Percentiles rank a stretch among this genome's conserved stretches.
Conservation (phyloP, 1,140 invertebrate genomes). For the Drosophila azteca region DNA sequence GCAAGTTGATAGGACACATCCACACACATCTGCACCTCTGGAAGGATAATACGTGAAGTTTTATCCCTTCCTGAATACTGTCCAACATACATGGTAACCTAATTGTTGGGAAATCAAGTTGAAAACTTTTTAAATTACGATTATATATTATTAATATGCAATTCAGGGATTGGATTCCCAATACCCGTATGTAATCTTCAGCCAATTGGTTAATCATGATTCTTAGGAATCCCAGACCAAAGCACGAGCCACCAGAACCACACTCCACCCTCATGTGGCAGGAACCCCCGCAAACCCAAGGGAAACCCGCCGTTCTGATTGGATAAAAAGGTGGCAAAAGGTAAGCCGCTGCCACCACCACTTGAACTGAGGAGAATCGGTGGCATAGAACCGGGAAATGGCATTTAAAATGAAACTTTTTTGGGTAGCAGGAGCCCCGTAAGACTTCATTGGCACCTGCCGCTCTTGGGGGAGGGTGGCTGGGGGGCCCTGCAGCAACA, state of each 20-base stretch:
- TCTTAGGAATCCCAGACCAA: neutral
- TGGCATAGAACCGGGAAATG: constrained; percentile 31
- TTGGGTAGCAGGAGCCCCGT: no score
- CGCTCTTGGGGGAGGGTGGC: no score
- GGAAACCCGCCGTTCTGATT: constrained; percentile 21
- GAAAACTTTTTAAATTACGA: no score
- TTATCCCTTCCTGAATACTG: constrained; percentile 6
- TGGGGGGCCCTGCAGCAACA: constrained; percentile 44
- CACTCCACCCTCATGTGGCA: neutral
- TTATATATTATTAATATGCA: no score
- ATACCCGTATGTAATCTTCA: no score
- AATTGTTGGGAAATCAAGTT: constrained; percentile 14
- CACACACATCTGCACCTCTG: constrained; percentile 11
- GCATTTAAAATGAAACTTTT: constrained; percentile 49
- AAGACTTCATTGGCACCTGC: constrained; percentile 7
- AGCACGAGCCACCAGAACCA: constrained; percentile 1
- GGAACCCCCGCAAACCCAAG: constrained; percentile 5
- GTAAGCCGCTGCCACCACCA: constrained; percentile 29
- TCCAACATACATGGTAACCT: neutral
- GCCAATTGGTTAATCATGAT: no score
- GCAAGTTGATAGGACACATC: constrained; percentile 29
- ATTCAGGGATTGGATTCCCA: no score
- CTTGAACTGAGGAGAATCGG: constrained; percentile 27
- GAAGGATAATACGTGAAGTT: constrained; percentile 27
- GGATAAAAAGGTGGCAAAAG: constrained; percentile 18